phyloP scores from a whole-genome alignment of 1,140 invertebrate genomes.

The Heliconius hermathena region DNA sequence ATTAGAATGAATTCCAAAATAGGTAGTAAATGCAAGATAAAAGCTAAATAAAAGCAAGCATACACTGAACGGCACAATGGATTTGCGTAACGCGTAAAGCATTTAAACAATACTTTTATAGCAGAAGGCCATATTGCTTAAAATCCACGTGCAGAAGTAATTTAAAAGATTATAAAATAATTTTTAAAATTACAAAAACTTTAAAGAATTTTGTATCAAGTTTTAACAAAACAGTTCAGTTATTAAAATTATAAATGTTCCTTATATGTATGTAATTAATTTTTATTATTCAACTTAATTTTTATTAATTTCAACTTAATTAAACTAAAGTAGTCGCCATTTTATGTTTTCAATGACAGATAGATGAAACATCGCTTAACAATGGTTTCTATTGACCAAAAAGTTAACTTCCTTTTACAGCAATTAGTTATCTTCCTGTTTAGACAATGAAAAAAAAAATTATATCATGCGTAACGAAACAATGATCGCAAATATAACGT shows the following conservation, averaged over 20 bases:
- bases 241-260: too few relatives aligned
- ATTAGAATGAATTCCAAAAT: not conserved
- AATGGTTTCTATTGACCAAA: constrained; percentile 6
- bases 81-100: constrained; percentile 18
- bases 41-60: constrained; percentile 22
- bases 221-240: not conserved
- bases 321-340: not conserved
- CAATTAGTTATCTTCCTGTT: constrained; percentile 26
- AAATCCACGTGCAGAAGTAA: constrained; percentile 24
- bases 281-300: not conserved
- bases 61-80: constrained; percentile 21
- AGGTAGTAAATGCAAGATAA: constrained; percentile 4
- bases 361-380: not conserved
- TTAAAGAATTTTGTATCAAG: not conserved
- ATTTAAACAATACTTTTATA: constrained; percentile 29
- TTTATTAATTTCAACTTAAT: not conserved
- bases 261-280: not conserved
- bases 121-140: constrained; percentile 16
- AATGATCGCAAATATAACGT: not conserved
- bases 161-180: constrained; percentile 12
- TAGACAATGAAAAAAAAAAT: constrained; percentile 9
- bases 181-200: not conserved
- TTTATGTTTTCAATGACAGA: not conserved
- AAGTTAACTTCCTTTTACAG: constrained; percentile 19
- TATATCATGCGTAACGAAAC: not conserved